A percentile compares a stretch with the other conserved stretches of the same genome.
Conservation (phyloP, 1,140 invertebrate species). For the Drosophila dunni region DNA sequence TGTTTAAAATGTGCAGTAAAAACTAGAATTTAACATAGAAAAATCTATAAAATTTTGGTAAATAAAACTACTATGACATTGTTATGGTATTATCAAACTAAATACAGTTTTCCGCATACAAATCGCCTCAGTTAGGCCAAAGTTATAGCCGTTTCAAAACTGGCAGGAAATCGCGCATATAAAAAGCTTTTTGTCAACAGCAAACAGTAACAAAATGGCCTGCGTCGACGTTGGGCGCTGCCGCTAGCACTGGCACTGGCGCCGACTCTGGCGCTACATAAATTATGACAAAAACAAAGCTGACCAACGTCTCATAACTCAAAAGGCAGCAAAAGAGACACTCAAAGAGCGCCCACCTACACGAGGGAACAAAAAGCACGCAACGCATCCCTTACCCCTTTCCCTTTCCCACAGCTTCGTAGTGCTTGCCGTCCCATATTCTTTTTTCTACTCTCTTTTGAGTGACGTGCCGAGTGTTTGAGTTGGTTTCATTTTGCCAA, state of each 20-base stretch:
- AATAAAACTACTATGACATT: neutral
- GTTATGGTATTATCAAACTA: neutral
- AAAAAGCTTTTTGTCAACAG: constrained; percentile 9
- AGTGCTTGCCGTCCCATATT: no score
- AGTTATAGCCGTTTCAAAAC: neutral
- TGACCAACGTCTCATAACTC: constrained; percentile 31
- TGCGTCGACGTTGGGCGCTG: constrained; percentile 5
- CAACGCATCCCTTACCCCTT: neutral
- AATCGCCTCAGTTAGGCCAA: constrained; percentile 10
- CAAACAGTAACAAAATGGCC: constrained; percentile 13
- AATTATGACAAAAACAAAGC: constrained; percentile 27
- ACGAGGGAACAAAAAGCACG: constrained; percentile 6
- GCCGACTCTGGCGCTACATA: constrained; percentile 22
- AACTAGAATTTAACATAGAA: neutral
- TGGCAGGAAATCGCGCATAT: constrained; percentile 12
- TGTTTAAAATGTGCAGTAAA: neutral
- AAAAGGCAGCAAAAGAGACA: constrained; percentile 15
- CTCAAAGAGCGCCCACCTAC: constrained; percentile 12
- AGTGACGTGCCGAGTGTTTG: constrained; percentile 31
- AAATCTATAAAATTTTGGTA: neutral
- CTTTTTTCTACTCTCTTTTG: constrained; percentile 8
- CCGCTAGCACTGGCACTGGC: neutral
- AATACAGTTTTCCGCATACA: constrained; percentile 3
- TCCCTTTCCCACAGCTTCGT: neutral
- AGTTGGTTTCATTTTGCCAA: constrained; percentile 25